Percentiles rank a stretch among this genome's conserved stretches.
These are phyloP conservation scores for Rhombomys opimus DNA, from an alignment of 2,113 vertebrate species.

Conservation along the genomic window DNA sequence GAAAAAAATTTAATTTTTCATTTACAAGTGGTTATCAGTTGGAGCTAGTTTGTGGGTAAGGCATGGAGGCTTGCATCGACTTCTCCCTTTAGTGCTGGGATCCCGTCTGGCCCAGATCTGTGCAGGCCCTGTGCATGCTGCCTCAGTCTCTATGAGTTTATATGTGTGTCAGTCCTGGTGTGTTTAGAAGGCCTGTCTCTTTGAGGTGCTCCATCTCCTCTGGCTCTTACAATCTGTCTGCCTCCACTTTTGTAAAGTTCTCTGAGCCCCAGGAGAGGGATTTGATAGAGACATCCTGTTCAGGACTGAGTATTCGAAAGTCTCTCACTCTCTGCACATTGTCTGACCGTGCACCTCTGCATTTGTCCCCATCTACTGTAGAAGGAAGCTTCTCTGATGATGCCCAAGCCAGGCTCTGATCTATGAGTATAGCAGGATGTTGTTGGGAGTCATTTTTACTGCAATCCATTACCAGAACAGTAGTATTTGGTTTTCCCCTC, in stretches of 20 bases:
- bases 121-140: background rate
- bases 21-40: background rate
- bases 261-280: background rate
- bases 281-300: background rate
- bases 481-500: background rate
- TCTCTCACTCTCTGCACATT: background rate
- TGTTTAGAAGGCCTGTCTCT: background rate
- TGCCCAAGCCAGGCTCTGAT: background rate
- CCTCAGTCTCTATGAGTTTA: too few relatives aligned
- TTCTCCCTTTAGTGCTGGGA: background rate
- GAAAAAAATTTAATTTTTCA: background rate
- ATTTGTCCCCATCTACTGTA: background rate
- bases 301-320: background rate
- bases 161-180: background rate
- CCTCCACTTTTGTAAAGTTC: background rate
- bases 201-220: background rate
- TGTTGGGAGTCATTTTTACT: background rate
- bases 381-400: background rate
- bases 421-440: background rate
- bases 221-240: background rate
- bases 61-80: background rate
- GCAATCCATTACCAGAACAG: background rate
- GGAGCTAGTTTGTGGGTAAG: too few relatives aligned
- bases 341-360: background rate
- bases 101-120: too few relatives aligned